A percentile compares a stretch with the other conserved stretches of the same genome.
Conservation (phyloP, 2,888 invertebrate species). For the Drosophila imparisetae region DNA sequence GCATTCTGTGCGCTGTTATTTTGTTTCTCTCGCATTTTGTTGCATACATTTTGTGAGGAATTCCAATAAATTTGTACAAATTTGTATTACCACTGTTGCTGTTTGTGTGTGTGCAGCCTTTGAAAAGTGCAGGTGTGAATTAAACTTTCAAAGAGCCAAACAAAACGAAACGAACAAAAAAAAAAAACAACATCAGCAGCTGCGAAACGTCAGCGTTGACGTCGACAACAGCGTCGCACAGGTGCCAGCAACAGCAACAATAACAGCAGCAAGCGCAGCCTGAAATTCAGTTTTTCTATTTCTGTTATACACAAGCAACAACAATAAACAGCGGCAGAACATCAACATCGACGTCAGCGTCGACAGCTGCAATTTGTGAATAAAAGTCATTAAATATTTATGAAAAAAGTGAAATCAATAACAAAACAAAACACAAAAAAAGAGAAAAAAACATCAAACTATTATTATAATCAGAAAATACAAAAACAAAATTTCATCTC, state of each 20-base stretch:
- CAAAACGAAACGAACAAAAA: slow-evolving; percentile 24
- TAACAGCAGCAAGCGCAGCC: slow-evolving; percentile 22
- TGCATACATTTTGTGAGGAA: slow-evolving; percentile 43
- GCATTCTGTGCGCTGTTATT: slow-evolving; percentile 42
- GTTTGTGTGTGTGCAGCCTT: slow-evolving; percentile 3
- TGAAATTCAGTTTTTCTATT: slow-evolving; percentile 51
- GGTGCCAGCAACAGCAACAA: slow-evolving; percentile 40
- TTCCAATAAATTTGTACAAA: slow-evolving; percentile 45
- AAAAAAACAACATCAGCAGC: slow-evolving; percentile 40
- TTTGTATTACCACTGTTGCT: slow-evolving; percentile 11
- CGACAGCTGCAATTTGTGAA: slow-evolving; percentile 48
- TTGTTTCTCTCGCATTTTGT: slow-evolving; percentile 20
- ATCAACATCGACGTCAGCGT: slow-evolving; percentile 5
- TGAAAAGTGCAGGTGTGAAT: slow-evolving; percentile 61
- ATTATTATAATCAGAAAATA: slow-evolving; percentile 19
- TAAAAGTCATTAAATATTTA: slow-evolving; percentile 61
- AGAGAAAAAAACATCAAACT: slow-evolving; percentile 29
- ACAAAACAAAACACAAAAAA: slow-evolving; percentile 46
- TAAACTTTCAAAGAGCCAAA: slow-evolving; percentile 52
- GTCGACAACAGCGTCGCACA: slow-evolving; percentile 44
- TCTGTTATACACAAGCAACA: slow-evolving; percentile 59
- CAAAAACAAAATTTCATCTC: slow-evolving; percentile 6
- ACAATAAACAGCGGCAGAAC: slow-evolving; percentile 16
- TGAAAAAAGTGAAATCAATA: slow-evolving; percentile 77
- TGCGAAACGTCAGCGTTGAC: slow-evolving; percentile 54